Evolutionary conservation across 2,113 vertebrate genomes (phyloP).

Genomic region (Eulemur rufifrons): DNA sequence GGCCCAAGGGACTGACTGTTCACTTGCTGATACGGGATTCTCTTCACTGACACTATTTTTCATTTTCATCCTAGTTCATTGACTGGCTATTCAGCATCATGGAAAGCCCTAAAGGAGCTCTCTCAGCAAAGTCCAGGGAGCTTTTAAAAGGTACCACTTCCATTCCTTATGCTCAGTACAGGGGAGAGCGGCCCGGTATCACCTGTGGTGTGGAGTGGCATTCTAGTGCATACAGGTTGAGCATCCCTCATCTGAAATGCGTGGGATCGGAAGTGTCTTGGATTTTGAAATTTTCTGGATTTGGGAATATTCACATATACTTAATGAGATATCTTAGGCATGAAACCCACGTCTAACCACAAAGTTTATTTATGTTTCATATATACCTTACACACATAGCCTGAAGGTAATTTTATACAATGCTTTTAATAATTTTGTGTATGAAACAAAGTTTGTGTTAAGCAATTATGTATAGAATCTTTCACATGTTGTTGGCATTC

Average conservation of each 20-base stretch:
- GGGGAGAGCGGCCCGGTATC: background rate
- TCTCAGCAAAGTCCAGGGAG: conserved; percentile 83
- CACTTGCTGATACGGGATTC: no score
- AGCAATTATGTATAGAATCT: background rate
- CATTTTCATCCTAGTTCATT: conserved; percentile 89
- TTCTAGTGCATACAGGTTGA: background rate
- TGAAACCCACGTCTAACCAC: background rate
- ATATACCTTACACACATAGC: background rate
- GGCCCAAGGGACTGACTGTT: background rate
- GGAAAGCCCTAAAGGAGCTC: conserved; percentile 86
- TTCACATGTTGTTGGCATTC: background rate
- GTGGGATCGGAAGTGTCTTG: background rate
- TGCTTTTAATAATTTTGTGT: background rate
- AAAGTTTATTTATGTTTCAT: background rate
- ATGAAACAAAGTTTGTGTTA: background rate
- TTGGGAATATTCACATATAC: background rate
- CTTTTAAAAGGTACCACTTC: conserved; percentile 90
- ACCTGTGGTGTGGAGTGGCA: background rate
- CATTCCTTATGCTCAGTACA: background rate
- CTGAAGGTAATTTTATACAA: background rate
- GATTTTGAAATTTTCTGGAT: background rate
- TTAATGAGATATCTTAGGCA: background rate
- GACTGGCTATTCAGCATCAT: conserved; percentile 93
- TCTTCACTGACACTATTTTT: conserved; percentile 52
- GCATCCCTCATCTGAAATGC: background rate